A percentile compares a stretch with the other conserved stretches of the same genome.
phyloP scores from a whole-genome alignment of 2,888 invertebrate genomes.

The Cyaniris semiargus region DNA sequence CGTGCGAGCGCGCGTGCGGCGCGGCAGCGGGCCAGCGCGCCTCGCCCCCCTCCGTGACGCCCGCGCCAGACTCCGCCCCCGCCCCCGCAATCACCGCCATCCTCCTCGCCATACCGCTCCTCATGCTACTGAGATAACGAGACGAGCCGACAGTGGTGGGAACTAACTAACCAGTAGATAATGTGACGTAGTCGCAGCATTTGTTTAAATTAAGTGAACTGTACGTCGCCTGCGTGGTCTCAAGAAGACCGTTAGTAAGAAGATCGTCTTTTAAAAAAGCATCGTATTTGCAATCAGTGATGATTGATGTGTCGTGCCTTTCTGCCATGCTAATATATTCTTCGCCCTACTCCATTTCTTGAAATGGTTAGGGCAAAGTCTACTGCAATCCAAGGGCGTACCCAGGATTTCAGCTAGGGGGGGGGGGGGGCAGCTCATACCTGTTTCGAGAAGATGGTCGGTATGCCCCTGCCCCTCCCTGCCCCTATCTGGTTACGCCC shows the following conservation, averaged over 20 bases:
- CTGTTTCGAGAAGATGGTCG: too few species aligned
- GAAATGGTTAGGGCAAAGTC: not conserved
- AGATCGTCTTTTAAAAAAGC: not conserved
- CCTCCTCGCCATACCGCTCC: conserved; percentile 23
- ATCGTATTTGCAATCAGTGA: not conserved
- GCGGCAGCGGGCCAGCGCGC: conserved; percentile 52
- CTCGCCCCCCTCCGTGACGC: conserved; percentile 37
- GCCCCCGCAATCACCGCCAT: conserved; percentile 34
- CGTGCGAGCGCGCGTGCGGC: conserved; percentile 69
- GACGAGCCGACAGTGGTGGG: not conserved
- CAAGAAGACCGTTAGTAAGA: not conserved
- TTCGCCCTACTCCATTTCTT: not conserved
- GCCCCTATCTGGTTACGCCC: too few species aligned
- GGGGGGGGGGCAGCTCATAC: too few species aligned
- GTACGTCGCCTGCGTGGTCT: not conserved
- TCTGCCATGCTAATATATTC: not conserved
- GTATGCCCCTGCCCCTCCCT: too few species aligned
- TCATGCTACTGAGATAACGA: conserved; percentile 25
- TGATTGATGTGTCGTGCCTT: not conserved
- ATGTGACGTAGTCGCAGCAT: not conserved
- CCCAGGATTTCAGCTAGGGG: too few species aligned
- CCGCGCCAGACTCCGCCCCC: conserved; percentile 37
- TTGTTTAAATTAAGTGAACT: not conserved
- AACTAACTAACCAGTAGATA: conserved; percentile 1
- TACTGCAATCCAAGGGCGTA: not conserved